Conservation (phyloP, 2,888 invertebrate genomes). For the Drosophila acutilabella region DNA sequence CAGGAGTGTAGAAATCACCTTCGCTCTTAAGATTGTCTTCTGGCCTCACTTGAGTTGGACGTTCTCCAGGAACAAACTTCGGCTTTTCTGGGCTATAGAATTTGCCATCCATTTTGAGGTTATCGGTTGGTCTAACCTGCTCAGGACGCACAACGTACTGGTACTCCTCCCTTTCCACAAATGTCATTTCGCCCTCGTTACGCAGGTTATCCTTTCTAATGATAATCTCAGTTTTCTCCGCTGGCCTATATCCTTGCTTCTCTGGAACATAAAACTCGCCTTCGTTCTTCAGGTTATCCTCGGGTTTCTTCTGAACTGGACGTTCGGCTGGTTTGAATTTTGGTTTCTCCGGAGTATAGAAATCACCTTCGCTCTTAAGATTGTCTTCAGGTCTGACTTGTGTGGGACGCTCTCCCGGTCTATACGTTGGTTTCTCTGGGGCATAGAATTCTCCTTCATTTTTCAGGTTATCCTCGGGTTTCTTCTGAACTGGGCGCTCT, state of each 20-base stretch:
- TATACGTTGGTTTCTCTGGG: constrained; percentile 84
- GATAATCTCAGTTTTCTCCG: constrained; percentile 74
- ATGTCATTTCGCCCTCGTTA: constrained; percentile 87
- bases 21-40: constrained; percentile 80
- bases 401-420: constrained; percentile 85
- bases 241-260: constrained; percentile 85
- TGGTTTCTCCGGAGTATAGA: constrained; percentile 83
- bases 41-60: constrained; percentile 85
- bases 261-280: constrained; percentile 78
- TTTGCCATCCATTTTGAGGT: constrained; percentile 86
- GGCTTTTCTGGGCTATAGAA: constrained; percentile 86
- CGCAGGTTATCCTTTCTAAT: constrained; percentile 85
- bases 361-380: constrained; percentile 86
- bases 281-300: constrained; percentile 63
- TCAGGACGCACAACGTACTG: constrained; percentile 83
- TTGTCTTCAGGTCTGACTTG: constrained; percentile 85
- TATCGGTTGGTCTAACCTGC: constrained; percentile 48
- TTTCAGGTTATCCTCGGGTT: too few species aligned
- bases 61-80: constrained; percentile 85
- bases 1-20: constrained; percentile 16
- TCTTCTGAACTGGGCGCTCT: too few species aligned
- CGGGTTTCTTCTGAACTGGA: too few species aligned
- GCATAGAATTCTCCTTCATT: too few species aligned
- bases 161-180: constrained; percentile 84
- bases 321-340: constrained; percentile 83